A percentile compares a stretch with the other conserved stretches of the same genome.
Conservation (phyloP, 1,140 invertebrate genomes). For the Zaprionus lachaisei region DNA sequence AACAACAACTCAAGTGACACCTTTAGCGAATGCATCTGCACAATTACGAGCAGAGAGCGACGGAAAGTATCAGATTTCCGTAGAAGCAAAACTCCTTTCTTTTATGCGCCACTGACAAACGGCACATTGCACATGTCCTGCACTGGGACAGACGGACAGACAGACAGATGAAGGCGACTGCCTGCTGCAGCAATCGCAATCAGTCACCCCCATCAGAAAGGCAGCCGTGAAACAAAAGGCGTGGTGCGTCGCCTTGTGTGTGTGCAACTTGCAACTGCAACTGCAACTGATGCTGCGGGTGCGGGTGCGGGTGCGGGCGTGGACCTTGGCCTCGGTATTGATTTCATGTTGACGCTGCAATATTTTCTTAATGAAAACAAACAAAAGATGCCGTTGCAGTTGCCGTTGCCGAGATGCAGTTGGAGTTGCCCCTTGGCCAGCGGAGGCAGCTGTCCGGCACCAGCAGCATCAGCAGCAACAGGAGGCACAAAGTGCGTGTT, state of each 20-base stretch:
- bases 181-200: constrained; percentile 65
- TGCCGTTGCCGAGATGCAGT: constrained; percentile 43
- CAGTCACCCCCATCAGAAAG: constrained; percentile 83
- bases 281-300: constrained; percentile 35
- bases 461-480: constrained; percentile 46
- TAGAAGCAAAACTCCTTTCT: constrained; percentile 77
- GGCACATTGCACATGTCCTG: constrained; percentile 80
- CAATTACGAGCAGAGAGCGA: constrained; percentile 64
- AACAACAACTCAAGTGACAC: constrained; percentile 73
- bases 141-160: constrained; percentile 18
- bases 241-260: constrained; percentile 37
- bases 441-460: constrained; percentile 30
- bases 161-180: constrained; percentile 24
- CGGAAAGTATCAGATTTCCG: constrained; percentile 74
- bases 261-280: constrained; percentile 18
- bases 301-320: constrained; percentile 63
- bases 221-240: constrained; percentile 76
- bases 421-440: constrained; percentile 11
- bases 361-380: constrained; percentile 83
- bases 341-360: constrained; percentile 83
- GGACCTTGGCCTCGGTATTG: constrained; percentile 78
- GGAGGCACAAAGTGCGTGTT: constrained; percentile 78
- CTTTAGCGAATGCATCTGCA: constrained; percentile 79
- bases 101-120: constrained; percentile 82
- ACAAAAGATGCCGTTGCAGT: constrained; percentile 62